A percentile compares a stretch with the other conserved stretches of the same genome.
These are phyloP conservation scores for Cephus runcator DNA, from an alignment of 2,888 invertebrate species.

Conservation along the genomic window DNA sequence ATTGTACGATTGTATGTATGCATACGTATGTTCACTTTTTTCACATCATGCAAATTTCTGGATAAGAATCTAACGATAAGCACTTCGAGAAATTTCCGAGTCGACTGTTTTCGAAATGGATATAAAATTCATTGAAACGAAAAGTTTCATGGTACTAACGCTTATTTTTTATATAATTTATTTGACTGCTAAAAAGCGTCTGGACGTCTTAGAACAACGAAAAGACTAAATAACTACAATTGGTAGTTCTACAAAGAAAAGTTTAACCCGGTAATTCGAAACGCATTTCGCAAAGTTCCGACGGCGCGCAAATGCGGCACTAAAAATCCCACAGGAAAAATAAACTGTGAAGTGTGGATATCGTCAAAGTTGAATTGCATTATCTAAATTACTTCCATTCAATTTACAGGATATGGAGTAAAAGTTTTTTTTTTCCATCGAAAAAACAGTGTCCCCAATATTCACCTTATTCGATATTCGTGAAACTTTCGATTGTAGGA, in stretches of 20 bases:
- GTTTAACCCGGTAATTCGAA: not conserved
- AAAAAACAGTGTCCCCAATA: not conserved
- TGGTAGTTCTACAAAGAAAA: not conserved
- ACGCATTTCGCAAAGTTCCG: not conserved
- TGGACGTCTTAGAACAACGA: not conserved
- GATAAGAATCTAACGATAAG: not conserved
- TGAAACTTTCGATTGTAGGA: not conserved
- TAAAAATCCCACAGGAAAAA: not conserved
- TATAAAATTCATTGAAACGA: not conserved
- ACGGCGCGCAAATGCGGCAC: not conserved
- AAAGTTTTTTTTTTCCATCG: conserved; percentile 10
- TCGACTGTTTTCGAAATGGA: not conserved
- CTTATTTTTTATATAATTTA: not conserved
- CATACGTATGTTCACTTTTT: not conserved
- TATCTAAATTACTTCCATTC: conserved; percentile 16
- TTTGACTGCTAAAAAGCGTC: not conserved
- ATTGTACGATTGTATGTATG: not conserved
- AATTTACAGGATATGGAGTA: conserved; percentile 14
- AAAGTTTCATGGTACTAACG: not conserved
- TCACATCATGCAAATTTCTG: not conserved
- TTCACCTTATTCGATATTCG: not conserved
- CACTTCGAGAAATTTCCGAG: not conserved
- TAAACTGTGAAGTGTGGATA: not conserved
- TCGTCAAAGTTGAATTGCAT: conserved; percentile 22
- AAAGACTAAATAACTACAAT: not conserved